phyloP scores from a whole-genome alignment of 2,888 invertebrate genomes.

The Stenchaetothrips biformis region DNA sequence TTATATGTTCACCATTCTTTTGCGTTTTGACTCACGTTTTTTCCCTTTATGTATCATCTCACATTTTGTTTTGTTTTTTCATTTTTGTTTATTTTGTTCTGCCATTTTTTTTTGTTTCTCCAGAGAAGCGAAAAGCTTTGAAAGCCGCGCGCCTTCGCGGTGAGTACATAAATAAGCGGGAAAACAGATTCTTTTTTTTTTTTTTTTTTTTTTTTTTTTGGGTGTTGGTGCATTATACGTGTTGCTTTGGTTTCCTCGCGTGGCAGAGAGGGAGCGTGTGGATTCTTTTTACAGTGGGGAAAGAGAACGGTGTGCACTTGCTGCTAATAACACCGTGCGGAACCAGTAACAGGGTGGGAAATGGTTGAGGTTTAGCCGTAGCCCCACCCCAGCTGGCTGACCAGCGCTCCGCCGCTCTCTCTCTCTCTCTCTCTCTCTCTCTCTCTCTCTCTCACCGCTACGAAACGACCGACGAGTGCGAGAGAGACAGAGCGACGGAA shows the following conservation, averaged over 20 bases:
- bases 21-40: conserved; percentile 26
- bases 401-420: too few species aligned
- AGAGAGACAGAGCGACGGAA: too few species aligned
- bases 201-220: background rate
- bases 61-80: conserved; percentile 25
- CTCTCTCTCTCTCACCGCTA: too few species aligned
- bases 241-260: background rate
- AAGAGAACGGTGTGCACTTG: background rate
- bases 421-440: too few species aligned
- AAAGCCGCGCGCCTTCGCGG: conserved; percentile 9
- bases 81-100: background rate
- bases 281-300: background rate
- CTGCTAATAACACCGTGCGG: background rate
- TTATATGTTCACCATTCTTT: conserved; percentile 32
- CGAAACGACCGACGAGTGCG: too few species aligned
- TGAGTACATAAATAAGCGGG: background rate
- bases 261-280: background rate
- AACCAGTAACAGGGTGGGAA: too few species aligned
- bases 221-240: too few species aligned
- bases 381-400: too few species aligned
- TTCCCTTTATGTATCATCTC: background rate
- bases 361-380: too few species aligned
- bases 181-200: background rate
- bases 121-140: conserved; percentile 7
- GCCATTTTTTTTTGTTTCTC: conserved; percentile 5